Evolutionary conservation across 2,888 invertebrate species (phyloP), one percentile per base, ranked within the genome.

Genomic region (Theretra japonica): DNA sequence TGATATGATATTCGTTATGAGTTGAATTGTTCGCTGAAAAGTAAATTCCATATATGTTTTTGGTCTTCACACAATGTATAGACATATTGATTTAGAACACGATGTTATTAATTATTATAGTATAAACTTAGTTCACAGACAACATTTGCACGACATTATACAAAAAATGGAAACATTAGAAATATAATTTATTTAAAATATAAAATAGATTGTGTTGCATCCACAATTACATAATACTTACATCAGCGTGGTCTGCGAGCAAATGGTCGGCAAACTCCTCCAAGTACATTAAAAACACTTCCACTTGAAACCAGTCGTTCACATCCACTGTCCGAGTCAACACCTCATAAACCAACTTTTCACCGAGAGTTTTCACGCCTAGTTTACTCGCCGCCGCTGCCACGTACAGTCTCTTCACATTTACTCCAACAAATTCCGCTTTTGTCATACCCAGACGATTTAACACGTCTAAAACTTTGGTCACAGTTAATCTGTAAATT

Each of bases 401-500:
- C 41, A 65, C 65, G 23, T 65, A 65, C 41, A 65, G 23, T 17
- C 48, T 11, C 65, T 48, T 65, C 7, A 48, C 41, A 65, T 15
- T 65, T 17, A 65, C 23, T 65, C 41, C 48, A 25, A 2, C 15
- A 7, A 23, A 48, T 5, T 48, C 48, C 17, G 21, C 6, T 23
- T 65, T 25, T 17, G 41, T 23, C 23, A 41, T 17, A 65, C 41
- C 41, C 17, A 48, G 17, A 48, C 5, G 41, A 4, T 48, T 65
- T 23, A 65, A 23, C 6, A 65, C 15, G 5, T 23, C 48, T 23
- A 65, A 5, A 65, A 65, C 23, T 23, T 48, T 65, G 4, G 48
- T 65, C 41, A 65, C 65, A 0, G 41, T 48, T 17, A 65, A 17
- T 48, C 48, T 65, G 65, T 65, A 65, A 65, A 65, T 65, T 48